Conservation (phyloP, 2,797 vertebrate genomes). For the Anguilla pacifica region DNA sequence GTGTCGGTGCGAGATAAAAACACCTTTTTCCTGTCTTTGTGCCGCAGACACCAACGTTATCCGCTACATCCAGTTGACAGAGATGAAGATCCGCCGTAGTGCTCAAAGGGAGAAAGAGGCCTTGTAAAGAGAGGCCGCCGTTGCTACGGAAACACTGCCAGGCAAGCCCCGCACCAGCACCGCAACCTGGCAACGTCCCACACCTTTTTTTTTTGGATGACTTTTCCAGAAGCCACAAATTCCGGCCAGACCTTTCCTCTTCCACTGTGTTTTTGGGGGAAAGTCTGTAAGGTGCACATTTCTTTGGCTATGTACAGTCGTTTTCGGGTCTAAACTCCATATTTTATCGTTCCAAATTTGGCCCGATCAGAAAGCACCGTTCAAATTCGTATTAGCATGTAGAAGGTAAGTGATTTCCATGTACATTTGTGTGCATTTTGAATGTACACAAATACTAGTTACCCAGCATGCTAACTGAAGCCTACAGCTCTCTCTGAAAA, state of each 20-base stretch:
- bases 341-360: slow-evolving; percentile 10
- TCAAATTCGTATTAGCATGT: background rate
- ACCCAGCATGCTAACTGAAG: background rate
- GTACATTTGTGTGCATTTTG: background rate
- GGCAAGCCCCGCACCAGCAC: slow-evolving; percentile 1
- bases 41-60: slow-evolving; percentile 94
- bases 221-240: slow-evolving; percentile 31
- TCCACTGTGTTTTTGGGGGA: slow-evolving; percentile 39
- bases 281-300: slow-evolving; percentile 51
- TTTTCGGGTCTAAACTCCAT: slow-evolving; percentile 15
- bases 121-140: slow-evolving; percentile 69
- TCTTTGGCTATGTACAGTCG: slow-evolving; percentile 61
- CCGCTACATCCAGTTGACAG: slow-evolving; percentile 98
- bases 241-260: slow-evolving; percentile 34
- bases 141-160: slow-evolving; percentile 48
- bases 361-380: background rate
- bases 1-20: background rate
- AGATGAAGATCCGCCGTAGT: slow-evolving; percentile 96
- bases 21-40: slow-evolving; percentile 56
- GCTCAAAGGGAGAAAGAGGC: slow-evolving; percentile 92
- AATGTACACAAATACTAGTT: too few relatives aligned
- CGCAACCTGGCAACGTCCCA: slow-evolving; percentile 19
- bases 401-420: background rate
- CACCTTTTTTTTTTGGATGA: slow-evolving; percentile 22
- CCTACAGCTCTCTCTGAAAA: background rate